phyloP scores from a whole-genome alignment of 2,888 invertebrate species.

The Eurytoma californica region DNA sequence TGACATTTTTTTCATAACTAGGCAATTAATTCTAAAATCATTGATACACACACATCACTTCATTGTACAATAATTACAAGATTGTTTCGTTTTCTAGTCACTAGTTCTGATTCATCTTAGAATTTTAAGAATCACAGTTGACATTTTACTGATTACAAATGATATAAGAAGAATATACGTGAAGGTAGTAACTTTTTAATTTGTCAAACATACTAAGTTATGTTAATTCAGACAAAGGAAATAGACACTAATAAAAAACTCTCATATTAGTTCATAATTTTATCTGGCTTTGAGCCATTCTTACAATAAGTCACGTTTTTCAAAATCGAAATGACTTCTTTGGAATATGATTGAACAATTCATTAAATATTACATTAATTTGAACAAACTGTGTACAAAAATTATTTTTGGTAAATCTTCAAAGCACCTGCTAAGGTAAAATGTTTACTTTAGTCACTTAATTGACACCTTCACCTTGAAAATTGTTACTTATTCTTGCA shows the following conservation, averaged over 20 bases:
- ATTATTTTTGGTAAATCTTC: slow-evolving; percentile 46
- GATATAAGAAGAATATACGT: slow-evolving; percentile 43
- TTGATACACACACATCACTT: slow-evolving; percentile 49
- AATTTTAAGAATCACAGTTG: slow-evolving; percentile 57
- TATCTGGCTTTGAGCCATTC: slow-evolving; percentile 34
- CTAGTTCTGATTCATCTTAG: slow-evolving; percentile 52
- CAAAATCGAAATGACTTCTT: slow-evolving; percentile 46
- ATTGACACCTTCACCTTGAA: slow-evolving; percentile 40
- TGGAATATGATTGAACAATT: slow-evolving; percentile 44
- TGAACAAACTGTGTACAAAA: slow-evolving; percentile 34
- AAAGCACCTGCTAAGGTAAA: slow-evolving; percentile 47
- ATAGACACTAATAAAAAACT: slow-evolving; percentile 5
- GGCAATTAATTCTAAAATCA: slow-evolving; percentile 46
- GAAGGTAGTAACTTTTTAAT: slow-evolving; percentile 39
- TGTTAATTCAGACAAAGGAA: slow-evolving; percentile 22
- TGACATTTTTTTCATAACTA: slow-evolving; percentile 47
- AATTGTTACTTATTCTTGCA: slow-evolving; percentile 13
- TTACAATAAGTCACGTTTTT: slow-evolving; percentile 27
- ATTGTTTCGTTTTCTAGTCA: slow-evolving; percentile 45
- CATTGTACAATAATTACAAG: slow-evolving; percentile 57
- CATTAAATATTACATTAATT: slow-evolving; percentile 28
- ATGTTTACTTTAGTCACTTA: slow-evolving; percentile 29
- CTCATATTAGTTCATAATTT: slow-evolving; percentile 35
- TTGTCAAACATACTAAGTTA: slow-evolving; percentile 48
- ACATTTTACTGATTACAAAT: slow-evolving; percentile 50